Evolutionary conservation across 2,888 invertebrate species (phyloP).

Genomic region (Branchipolynoe longqiensis): DNA sequence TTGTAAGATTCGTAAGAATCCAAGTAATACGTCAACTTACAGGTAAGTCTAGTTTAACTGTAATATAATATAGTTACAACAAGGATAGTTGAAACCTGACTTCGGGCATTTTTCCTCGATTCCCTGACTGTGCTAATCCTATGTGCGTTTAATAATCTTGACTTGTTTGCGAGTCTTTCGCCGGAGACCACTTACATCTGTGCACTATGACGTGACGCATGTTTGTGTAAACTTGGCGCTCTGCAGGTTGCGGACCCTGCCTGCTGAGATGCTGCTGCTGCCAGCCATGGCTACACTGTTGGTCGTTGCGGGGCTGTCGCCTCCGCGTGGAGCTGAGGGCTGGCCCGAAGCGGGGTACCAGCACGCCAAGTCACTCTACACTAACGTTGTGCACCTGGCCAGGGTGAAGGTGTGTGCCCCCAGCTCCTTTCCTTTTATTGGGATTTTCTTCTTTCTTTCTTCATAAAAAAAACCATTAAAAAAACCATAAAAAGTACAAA

Average conservation of each 20-base stretch:
- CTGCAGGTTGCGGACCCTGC: conserved; percentile 13
- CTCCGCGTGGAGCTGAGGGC: background rate
- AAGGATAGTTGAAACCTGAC: background rate
- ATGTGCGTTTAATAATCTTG: no score
- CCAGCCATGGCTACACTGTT: background rate
- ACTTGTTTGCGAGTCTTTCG: background rate
- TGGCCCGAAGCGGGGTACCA: background rate
- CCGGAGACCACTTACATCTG: background rate
- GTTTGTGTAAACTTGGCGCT: background rate
- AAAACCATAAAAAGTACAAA: no score
- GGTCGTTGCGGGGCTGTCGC: background rate
- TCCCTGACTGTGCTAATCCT: no score
- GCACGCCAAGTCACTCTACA: background rate
- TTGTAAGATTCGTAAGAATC: no score
- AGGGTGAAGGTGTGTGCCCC: background rate
- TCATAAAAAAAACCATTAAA: no score
- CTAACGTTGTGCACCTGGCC: background rate
- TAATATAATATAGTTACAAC: background rate
- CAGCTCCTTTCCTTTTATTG: no score
- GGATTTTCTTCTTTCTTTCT: no score
- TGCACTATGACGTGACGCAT: background rate
- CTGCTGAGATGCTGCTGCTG: background rate
- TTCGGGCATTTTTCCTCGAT: no score
- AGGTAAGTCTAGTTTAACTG: background rate
- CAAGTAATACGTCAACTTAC: no score